Base-by-base conservation (phyloP, 2,888 invertebrate genomes). In the Carterocephalus palaemon region DNA sequence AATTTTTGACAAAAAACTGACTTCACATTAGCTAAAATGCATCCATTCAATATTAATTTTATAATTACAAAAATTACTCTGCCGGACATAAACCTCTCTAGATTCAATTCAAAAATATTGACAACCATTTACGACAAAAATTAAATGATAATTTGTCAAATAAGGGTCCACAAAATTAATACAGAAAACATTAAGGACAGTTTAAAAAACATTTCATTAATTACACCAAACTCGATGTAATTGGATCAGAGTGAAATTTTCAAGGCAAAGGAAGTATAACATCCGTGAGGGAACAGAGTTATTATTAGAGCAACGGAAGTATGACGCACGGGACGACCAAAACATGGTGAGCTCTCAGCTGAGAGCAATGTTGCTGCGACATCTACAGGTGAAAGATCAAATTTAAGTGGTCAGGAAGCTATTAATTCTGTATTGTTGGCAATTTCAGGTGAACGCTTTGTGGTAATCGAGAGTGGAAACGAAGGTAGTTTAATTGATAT, bases 191-290 rank as follows among this genome's bases (percentile, higher is more conserved):
- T 51, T 51, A 46, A 46, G 20, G 37, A 47, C 47, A 39, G 48
- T 51, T 46, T 53, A 56, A 50, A 53, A 40, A 48, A 48, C 51
- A 52, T 56, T 49, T 51, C 49, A 56, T 56, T 53, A 59, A 59
- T 59, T 59, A 57, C 53, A 52, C 42, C 47, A 50, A 55, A 56
- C 56, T 49, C 43, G 40, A 34, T 48, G 51, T 59, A 61, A 61
- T 62, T 60, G 57, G 53, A 57, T 57, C 51, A 41, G 47, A 59
- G 58, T 59, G 55, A 56, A 63, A 66, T 66, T 75, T 77, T 72
- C 69, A 74, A 74, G 77, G 77, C 69, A 71, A 66, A 66, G 74
- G 75, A 72, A 70, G 62, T 62, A 53, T 51, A 58, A 60, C 66
- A 62, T 74, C 71, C 70, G 67, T 12, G 64, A 53, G 68, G 60